Base-by-base conservation (phyloP, 2,888 invertebrate genomes). In the Elysia crispata region DNA sequence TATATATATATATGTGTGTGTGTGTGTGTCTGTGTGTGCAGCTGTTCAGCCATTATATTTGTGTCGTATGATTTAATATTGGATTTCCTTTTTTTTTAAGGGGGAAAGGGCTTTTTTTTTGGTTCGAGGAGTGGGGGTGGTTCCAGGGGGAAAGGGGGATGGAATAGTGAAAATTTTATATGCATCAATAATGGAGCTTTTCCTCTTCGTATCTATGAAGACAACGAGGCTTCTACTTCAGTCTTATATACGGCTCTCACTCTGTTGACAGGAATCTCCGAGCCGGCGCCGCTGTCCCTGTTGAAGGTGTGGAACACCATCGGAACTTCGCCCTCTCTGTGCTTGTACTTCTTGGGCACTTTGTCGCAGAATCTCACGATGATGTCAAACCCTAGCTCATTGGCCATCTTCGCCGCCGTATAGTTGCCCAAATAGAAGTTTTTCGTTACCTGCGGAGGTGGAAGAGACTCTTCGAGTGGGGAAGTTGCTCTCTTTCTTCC, bases 391-490 rank as follows among this genome's bases (percentile, higher is more conserved):
- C 81, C 83, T 25, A 83, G 77, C 60, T 85, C 76, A 30, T 85
- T 83, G 13, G 86, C 86, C 1, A 76, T 57, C 6, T 84, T 80
- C 0, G 84, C 83, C 13, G 86, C 83, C 72, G 84, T 82, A 74
- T 84, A 85, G 64, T 86, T 86, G 20, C 86, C 86, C n/a, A 86
- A 69, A 66, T 83, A 76, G 11, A 86, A 76, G 31, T 62, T 75
- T 8, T 41, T 50, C 0, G 80, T 80, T 5, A 80, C 76, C 80
- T 80, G 62, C 31, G 33, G 41, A 49, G 3, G 23, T 15, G 23
- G 30, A 3, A n/a, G 5, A 67, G 30, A 25, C 1, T 67, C 5
- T 25, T 67, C 25, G 6, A 6, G 3, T 18, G 33, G 5, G 23
- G 5, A 15, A 23, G 72, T 41, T 41, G 41, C 41, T 41, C 41